phyloP scores from a whole-genome alignment of 2,888 invertebrate genomes.

The Strigamia crassipes region DNA sequence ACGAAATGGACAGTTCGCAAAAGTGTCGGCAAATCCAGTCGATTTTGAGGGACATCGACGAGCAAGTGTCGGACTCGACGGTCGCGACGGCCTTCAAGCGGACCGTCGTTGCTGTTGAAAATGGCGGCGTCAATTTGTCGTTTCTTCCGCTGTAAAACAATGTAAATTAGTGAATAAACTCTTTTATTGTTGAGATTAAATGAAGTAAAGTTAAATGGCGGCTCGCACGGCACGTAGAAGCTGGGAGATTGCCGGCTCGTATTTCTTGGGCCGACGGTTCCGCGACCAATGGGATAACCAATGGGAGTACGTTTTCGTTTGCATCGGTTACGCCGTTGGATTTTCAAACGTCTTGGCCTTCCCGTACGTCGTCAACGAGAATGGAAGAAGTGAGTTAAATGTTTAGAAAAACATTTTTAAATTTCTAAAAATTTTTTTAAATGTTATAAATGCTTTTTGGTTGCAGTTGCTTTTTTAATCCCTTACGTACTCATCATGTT shows the following conservation, averaged over 20 bases:
- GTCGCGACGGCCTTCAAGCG: neutral
- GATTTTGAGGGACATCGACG: neutral
- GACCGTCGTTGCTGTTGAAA: neutral
- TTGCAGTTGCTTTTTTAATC: neutral
- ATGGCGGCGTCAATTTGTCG: neutral
- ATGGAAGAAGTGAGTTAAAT: neutral
- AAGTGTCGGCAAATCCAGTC: conserved; percentile 1
- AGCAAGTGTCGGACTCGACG: neutral
- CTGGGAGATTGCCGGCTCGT: neutral
- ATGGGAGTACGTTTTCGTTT: neutral
- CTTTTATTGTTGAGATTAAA: neutral
- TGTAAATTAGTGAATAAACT: neutral
- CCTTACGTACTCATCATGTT: neutral
- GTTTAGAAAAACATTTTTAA: too few relatives aligned
- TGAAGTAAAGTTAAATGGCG: too few relatives aligned
- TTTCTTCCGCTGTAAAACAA: neutral
- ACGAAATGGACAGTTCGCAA: too few relatives aligned
- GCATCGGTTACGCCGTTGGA: neutral
- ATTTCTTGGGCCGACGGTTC: neutral
- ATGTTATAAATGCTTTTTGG: neutral
- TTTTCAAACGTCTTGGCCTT: neutral
- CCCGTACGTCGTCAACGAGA: neutral
- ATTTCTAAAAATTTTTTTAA: neutral
- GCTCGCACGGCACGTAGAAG: too few relatives aligned
- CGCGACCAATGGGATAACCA: neutral